A percentile compares a stretch with the other conserved stretches of the same genome.
phyloP scores from a whole-genome alignment of 1,140 invertebrate genomes.

The Lasioglossum albipes region DNA sequence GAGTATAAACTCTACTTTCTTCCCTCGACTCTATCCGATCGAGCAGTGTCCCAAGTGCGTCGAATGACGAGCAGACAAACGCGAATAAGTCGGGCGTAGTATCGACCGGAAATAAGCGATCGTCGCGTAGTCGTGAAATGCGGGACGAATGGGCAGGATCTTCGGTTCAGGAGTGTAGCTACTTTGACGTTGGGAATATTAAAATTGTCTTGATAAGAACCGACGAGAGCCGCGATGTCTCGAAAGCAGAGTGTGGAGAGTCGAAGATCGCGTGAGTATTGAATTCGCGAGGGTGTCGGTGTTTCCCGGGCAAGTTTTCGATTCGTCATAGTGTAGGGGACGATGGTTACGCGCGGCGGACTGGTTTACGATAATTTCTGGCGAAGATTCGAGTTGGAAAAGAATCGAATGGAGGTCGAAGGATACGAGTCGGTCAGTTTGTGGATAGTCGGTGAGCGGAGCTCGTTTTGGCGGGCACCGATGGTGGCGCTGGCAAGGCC shows the following conservation, averaged over 20 bases:
- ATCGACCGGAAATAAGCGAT: not conserved
- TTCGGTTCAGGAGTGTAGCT: too few relatives aligned
- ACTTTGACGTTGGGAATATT: not conserved
- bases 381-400: constrained; percentile 21
- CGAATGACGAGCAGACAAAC: not conserved
- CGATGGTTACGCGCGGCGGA: not conserved
- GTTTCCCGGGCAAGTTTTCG: not conserved
- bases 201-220: not conserved
- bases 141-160: not conserved
- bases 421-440: constrained; percentile 30
- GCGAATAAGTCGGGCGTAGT: not conserved
- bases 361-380: constrained; percentile 27
- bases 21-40: too few relatives aligned
- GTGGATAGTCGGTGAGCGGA: constrained; percentile 39
- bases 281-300: not conserved
- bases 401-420: constrained; percentile 43
- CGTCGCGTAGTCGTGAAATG: not conserved
- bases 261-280: not conserved
- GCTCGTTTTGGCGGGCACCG: constrained; percentile 58
- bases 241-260: too few relatives aligned
- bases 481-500: constrained; percentile 56
- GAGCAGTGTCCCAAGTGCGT: too few relatives aligned
- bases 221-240: not conserved
- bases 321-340: not conserved
- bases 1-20: too few relatives aligned